Base-by-base conservation (phyloP, 2,113 vertebrate species). In the Thoracochromis brauschi region DNA sequence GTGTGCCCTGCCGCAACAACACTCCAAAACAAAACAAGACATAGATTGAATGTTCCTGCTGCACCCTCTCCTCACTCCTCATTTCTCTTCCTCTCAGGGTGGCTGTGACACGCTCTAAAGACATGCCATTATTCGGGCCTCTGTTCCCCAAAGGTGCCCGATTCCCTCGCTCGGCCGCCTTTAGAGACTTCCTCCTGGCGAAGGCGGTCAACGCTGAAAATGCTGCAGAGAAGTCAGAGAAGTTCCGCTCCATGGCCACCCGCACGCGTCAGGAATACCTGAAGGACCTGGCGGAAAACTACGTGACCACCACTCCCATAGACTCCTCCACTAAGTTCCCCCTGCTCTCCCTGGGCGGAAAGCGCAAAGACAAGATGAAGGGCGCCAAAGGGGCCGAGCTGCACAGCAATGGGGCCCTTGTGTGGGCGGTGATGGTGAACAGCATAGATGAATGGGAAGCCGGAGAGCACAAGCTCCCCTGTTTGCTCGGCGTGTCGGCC, bases 241-340 rank as follows among this genome's bases (percentile, higher is more conserved):
- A 98, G 95, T 98, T 98, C 93, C 97, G 97, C 35, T 97, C 98
- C 58, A 98, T 98, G 98, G 98, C 98, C 60, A 98, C 97, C 1
- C 97, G 98, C 54, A 98, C 97, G 0, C 96, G 98, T 21, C 97
- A 98, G 93, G 97, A 98, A 88, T 98, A 98, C 93, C 92, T 98
- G 87, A 98, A 97, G 88, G 98, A 98, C 89, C 94, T 98, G 92
- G 98, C 98, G 0, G 96, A 97, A 82, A 97, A 98, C 85, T 97
- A 98, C 2, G 97, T 97, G 83, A 98, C 98, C 92, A 98, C 98
- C 11, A 97, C 97, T 0, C 97, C 97, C 38, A 96, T 98, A 51
- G 98, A 98, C 91, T 97, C 97, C 83, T 98, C 97, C 16, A 98
- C 96, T 40, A 98, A 98, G 93, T 97, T 98, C 83, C 97, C 97